Evolutionary conservation across 2,888 invertebrate genomes (phyloP).

Genomic region (Orthosia cruda): DNA sequence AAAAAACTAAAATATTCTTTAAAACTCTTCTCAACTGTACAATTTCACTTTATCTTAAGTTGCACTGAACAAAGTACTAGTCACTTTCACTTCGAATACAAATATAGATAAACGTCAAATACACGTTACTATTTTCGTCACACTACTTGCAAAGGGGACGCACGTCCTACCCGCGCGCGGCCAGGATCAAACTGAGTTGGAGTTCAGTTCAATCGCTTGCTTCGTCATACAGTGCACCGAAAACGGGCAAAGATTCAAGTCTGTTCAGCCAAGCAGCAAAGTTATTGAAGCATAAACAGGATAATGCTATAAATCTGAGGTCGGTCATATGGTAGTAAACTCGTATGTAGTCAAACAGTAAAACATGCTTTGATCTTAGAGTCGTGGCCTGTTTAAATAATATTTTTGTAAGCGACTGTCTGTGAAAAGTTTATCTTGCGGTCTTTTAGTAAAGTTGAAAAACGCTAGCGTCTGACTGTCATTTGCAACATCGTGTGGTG

Average conservation of each 20-base stretch:
- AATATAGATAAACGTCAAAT: constrained; percentile 65
- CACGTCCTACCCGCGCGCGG: constrained; percentile 75
- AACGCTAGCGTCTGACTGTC: constrained; percentile 20
- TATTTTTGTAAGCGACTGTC: constrained; percentile 56
- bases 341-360: constrained; percentile 70
- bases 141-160: constrained; percentile 69
- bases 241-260: constrained; percentile 78
- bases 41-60: constrained; percentile 59
- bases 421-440: constrained; percentile 58
- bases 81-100: constrained; percentile 69
- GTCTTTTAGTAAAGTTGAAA: constrained; percentile 33
- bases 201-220: constrained; percentile 45
- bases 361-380: constrained; percentile 75
- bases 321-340: constrained; percentile 75
- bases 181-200: constrained; percentile 77
- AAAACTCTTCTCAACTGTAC: constrained; percentile 43
- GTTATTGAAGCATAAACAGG: constrained; percentile 82
- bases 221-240: constrained; percentile 69
- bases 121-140: constrained; percentile 85
- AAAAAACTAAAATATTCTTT: constrained; percentile 26
- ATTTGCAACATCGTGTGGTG: constrained; percentile 23
- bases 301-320: constrained; percentile 81
- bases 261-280: constrained; percentile 81
- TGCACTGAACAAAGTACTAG: constrained; percentile 69
- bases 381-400: constrained; percentile 62